These are phyloP conservation scores for Drosophila anomalata DNA, from an alignment of 2,888 invertebrate species.

Conservation along the genomic window DNA sequence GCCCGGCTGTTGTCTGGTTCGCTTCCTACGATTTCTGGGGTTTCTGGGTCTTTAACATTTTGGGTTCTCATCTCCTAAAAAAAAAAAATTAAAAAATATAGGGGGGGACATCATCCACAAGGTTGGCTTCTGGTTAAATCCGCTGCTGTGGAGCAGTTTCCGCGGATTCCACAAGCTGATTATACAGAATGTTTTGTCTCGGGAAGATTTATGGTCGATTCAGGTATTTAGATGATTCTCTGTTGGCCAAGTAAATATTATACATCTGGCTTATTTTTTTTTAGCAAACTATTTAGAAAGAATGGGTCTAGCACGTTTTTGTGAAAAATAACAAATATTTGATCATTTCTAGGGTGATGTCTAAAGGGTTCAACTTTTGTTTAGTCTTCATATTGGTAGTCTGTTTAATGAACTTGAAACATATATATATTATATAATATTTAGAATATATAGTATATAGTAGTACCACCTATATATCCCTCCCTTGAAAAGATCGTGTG, in stretches of 20 bases:
- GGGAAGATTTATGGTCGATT: constrained; percentile 28
- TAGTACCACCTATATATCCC: not conserved
- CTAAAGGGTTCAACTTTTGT: too few species aligned
- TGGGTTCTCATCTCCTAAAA: constrained; percentile 12
- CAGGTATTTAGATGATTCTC: constrained; percentile 10
- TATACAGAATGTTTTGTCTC: constrained; percentile 3
- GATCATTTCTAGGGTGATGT: not conserved
- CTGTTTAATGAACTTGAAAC: too few species aligned
- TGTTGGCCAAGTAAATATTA: not conserved
- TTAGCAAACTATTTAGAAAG: not conserved
- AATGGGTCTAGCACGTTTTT: not conserved
- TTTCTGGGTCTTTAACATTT: constrained; percentile 3
- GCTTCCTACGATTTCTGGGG: constrained; percentile 45
- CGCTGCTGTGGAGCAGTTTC: constrained; percentile 30
- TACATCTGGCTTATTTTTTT: not conserved
- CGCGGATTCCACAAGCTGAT: constrained; percentile 22
- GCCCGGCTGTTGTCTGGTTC: constrained; percentile 32
- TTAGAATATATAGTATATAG: too few species aligned
- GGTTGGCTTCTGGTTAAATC: constrained; percentile 38
- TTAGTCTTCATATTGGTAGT: too few species aligned
- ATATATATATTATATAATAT: too few species aligned
- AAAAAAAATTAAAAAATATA: not conserved
- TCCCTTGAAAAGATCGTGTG: not conserved
- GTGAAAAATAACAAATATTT: not conserved
- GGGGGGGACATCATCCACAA: constrained; percentile 34